Evolutionary conservation across 2,113 vertebrate species (phyloP).

Genomic region (Epinephelus fuscoguttatus): DNA sequence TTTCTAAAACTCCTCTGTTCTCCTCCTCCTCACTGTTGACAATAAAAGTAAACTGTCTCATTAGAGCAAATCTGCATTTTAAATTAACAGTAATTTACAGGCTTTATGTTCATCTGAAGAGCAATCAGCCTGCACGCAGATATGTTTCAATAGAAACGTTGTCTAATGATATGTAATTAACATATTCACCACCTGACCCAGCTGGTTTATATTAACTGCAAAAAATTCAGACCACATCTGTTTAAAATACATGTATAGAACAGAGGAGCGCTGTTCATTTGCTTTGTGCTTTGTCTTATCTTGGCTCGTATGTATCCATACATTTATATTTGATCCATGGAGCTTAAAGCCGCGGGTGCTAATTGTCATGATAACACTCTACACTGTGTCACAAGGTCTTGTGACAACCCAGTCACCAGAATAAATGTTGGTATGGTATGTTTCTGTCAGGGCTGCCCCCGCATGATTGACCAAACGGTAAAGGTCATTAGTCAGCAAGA

Average conservation of each 20-base stretch:
- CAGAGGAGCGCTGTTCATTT: background rate
- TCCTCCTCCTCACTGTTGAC: background rate
- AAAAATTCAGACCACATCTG: background rate
- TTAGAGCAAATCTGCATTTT: slow-evolving; percentile 22
- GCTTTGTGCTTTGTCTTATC: background rate
- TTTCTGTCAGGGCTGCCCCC: no score
- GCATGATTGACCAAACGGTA: no score
- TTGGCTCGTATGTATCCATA: no score
- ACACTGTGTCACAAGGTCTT: no score
- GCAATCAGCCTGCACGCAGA: slow-evolving; percentile 4
- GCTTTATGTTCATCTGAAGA: slow-evolving; percentile 18
- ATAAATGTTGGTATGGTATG: no score
- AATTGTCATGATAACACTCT: no score
- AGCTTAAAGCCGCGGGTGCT: no score
- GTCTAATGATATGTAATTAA: background rate
- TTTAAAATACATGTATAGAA: background rate
- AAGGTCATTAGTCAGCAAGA: no score
- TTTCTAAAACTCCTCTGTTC: slow-evolving; percentile 4
- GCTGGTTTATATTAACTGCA: background rate
- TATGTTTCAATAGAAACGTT: background rate
- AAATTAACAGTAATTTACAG: slow-evolving; percentile 5
- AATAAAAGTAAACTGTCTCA: slow-evolving; percentile 1
- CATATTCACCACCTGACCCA: background rate
- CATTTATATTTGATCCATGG: no score
- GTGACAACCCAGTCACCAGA: no score